phyloP scores from a whole-genome alignment of 2,113 vertebrate genomes.

The Triplophysa tibetana region DNA sequence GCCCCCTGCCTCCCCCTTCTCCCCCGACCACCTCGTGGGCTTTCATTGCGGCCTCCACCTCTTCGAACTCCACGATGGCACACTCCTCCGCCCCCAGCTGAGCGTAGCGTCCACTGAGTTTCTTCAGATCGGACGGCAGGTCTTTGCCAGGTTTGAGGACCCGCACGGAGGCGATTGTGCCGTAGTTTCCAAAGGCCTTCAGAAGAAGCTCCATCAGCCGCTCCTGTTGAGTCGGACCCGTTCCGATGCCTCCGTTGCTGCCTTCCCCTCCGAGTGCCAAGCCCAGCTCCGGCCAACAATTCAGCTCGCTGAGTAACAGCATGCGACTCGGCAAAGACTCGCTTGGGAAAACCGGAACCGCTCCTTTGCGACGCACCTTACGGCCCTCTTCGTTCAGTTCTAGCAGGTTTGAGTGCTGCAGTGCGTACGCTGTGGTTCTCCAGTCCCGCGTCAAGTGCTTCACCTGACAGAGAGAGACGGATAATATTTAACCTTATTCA shows the following conservation, averaged over 20 bases:
- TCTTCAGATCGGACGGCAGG: slow-evolving; percentile 87
- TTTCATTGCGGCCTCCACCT: slow-evolving; percentile 87
- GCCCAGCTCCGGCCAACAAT: slow-evolving; percentile 78
- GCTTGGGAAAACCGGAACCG: slow-evolving; percentile 88
- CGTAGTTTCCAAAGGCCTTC: slow-evolving; percentile 88
- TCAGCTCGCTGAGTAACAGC: slow-evolving; percentile 89
- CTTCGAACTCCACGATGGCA: slow-evolving; percentile 93
- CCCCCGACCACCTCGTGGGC: slow-evolving; percentile 83
- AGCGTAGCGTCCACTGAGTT: slow-evolving; percentile 83
- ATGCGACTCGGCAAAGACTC: slow-evolving; percentile 93
- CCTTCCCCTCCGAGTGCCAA: slow-evolving; percentile 61
- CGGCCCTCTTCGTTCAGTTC: slow-evolving; percentile 89
- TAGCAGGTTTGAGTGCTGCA: slow-evolving; percentile 83
- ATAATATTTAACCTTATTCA: background rate
- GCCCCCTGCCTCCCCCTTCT: slow-evolving; percentile 68
- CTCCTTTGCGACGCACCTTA: slow-evolving; percentile 86
- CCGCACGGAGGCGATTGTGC: slow-evolving; percentile 86
- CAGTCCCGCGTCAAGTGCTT: slow-evolving; percentile 96
- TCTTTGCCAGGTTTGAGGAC: slow-evolving; percentile 91
- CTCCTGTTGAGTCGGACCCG: slow-evolving; percentile 79
- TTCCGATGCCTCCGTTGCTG: slow-evolving; percentile 65
- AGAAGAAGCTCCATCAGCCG: slow-evolving; percentile 92
- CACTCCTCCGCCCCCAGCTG: slow-evolving; percentile 89
- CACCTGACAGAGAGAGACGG: slow-evolving; percentile 73
- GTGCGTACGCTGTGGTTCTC: slow-evolving; percentile 90